Conservation (phyloP, 2,113 vertebrate genomes). For the Redunca redunca region DNA sequence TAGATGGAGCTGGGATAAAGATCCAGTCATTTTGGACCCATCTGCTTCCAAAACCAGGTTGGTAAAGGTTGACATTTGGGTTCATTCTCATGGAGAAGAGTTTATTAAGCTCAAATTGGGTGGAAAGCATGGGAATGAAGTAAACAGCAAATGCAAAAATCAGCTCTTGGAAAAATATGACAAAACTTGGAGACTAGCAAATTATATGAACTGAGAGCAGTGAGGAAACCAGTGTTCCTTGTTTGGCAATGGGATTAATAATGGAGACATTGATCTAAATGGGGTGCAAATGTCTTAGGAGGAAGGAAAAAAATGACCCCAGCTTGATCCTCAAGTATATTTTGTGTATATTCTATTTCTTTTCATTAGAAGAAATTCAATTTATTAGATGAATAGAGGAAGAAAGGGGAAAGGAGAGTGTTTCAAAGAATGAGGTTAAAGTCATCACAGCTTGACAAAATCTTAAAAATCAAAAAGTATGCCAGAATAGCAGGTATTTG, state of each 20-base stretch:
- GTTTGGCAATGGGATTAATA: neutral
- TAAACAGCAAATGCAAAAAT: neutral
- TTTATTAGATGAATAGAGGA: slow-evolving; percentile 9
- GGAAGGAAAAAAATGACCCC: neutral
- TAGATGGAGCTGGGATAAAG: neutral
- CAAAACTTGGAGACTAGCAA: neutral
- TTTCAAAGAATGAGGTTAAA: slow-evolving; percentile 62
- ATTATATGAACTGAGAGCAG: neutral
- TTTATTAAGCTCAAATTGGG: neutral
- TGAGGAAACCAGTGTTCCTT: neutral
- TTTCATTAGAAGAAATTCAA: slow-evolving; percentile 47
- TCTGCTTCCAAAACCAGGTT: neutral
- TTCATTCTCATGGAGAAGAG: neutral
- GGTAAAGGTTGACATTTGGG: neutral
- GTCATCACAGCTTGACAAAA: slow-evolving; percentile 53
- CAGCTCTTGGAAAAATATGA: neutral
- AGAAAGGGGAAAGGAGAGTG: neutral
- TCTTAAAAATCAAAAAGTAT: slow-evolving; percentile 59
- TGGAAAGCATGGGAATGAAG: neutral
- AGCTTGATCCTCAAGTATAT: slow-evolving; percentile 16
- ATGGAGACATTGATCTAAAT: neutral
- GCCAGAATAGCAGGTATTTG: slow-evolving; percentile 19
- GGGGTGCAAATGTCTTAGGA: neutral
- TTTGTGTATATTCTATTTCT: slow-evolving; percentile 44
- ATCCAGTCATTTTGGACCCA: neutral